Evolutionary conservation across 2,888 invertebrate species (phyloP).

Genomic region (Eumerus sabulonum): DNA sequence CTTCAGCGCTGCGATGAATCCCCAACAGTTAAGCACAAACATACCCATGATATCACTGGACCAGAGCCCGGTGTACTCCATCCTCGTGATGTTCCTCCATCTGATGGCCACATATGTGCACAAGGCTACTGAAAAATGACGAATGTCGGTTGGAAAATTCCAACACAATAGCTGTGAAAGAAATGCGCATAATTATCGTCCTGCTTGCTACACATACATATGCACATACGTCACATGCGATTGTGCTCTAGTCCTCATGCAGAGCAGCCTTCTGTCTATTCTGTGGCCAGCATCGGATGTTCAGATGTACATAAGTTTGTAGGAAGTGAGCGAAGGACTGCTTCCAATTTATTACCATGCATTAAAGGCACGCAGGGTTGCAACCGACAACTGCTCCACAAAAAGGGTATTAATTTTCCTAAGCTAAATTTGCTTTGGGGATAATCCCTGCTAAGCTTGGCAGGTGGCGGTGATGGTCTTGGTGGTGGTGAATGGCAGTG

Average conservation of each 20-base stretch:
- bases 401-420: conserved; percentile 71
- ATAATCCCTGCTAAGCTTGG: conserved; percentile 71
- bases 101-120: no score
- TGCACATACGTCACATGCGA: conserved; percentile 6
- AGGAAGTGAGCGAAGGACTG: not conserved
- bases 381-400: conserved; percentile 58
- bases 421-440: conserved; percentile 72
- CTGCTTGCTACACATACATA: not conserved
- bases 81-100: no score
- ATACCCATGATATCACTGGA: no score
- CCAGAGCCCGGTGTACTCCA: no score
- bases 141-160: conserved; percentile 32
- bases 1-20: no score
- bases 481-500: not conserved
- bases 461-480: conserved; percentile 51
- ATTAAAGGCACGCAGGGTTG: conserved; percentile 31
- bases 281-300: no score
- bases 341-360: conserved; percentile 40
- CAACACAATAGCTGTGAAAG: conserved; percentile 23
- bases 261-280: no score
- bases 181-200: conserved; percentile 35
- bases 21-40: no score
- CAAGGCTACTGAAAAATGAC: conserved; percentile 10
- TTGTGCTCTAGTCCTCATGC: conserved; percentile 18
- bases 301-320: not conserved